Evolutionary conservation across 2,888 invertebrate species (phyloP).

Genomic region (Aproaerema taeniolella): DNA sequence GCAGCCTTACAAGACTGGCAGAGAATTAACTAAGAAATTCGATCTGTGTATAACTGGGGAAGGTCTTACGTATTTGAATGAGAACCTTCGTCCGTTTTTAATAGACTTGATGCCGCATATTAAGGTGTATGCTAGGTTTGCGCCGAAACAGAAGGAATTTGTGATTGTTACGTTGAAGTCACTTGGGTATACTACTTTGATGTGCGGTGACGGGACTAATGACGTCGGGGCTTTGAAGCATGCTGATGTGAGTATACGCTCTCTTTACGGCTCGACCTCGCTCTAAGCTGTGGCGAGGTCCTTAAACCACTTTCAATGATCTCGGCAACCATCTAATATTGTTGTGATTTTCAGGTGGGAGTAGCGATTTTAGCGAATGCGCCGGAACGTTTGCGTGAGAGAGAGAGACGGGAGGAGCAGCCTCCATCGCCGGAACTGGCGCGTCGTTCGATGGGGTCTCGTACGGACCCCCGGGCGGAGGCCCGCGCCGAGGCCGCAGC

Average conservation of each 20-base stretch:
- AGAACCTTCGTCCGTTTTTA: constrained; percentile 79
- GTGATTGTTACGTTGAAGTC: constrained; percentile 93
- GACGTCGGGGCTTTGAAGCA: constrained; percentile 99
- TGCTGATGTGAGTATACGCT: constrained; percentile 89
- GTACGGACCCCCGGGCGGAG: constrained; percentile 39
- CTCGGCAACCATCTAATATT: too few relatives aligned
- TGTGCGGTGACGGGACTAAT: constrained; percentile 99
- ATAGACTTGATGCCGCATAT: constrained; percentile 88
- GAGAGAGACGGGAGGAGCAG: constrained; percentile 74
- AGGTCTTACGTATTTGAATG: constrained; percentile 84
- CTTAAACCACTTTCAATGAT: too few relatives aligned
- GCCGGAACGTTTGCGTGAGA: constrained; percentile 73
- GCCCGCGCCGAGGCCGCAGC: constrained; percentile 53
- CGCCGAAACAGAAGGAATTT: constrained; percentile 99
- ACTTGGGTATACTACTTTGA: constrained; percentile 92
- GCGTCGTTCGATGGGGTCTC: constrained; percentile 26
- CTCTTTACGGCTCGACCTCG: too few relatives aligned
- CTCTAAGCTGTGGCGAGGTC: too few relatives aligned
- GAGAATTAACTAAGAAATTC: constrained; percentile 82
- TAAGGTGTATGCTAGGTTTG: constrained; percentile 96
- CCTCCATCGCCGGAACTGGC: too few relatives aligned
- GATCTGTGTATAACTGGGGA: constrained; percentile 98
- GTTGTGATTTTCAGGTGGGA: constrained; percentile 79
- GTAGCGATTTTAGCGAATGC: constrained; percentile 93
- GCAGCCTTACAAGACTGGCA: constrained; percentile 59